Percentiles rank a stretch among this genome's conserved stretches.
Evolutionary conservation across 1,140 invertebrate species (phyloP).

Genomic region (Achroia grisella): DNA sequence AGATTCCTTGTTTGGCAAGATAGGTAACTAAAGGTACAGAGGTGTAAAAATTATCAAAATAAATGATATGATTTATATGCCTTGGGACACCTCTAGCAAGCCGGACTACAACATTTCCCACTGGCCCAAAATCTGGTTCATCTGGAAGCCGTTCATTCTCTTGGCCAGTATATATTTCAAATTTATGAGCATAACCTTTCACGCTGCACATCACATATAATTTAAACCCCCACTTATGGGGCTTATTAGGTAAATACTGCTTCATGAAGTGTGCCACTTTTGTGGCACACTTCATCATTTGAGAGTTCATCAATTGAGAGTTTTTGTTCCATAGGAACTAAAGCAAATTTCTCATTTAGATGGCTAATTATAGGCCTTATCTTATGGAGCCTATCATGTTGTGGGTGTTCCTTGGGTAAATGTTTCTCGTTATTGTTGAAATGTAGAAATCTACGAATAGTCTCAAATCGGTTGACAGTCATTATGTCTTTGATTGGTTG

Average conservation of each 20-base stretch:
- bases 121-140: slow-evolving; percentile 35
- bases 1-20: slow-evolving; percentile 31
- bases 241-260: slow-evolving; percentile 26
- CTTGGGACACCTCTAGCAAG: slow-evolving; percentile 24
- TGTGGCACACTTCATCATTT: slow-evolving; percentile 27
- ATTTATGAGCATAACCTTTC: slow-evolving; percentile 50
- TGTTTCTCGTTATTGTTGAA: slow-evolving; percentile 26
- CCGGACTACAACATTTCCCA: slow-evolving; percentile 27
- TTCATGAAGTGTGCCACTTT: slow-evolving; percentile 25
- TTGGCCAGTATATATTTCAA: slow-evolving; percentile 52
- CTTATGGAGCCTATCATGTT: slow-evolving; percentile 49
- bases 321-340: slow-evolving; percentile 9
- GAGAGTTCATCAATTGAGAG: slow-evolving; percentile 27
- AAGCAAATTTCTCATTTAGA: slow-evolving; percentile 10
- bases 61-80: slow-evolving; percentile 30
- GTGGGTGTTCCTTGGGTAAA: slow-evolving; percentile 26
- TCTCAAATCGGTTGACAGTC: slow-evolving; percentile 39
- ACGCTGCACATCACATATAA: slow-evolving; percentile 39
- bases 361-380: slow-evolving; percentile 15
- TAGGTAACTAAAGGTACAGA: slow-evolving; percentile 30
- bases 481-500: slow-evolving; percentile 37
- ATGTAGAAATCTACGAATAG: slow-evolving; percentile 33
- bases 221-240: slow-evolving; percentile 49
- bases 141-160: slow-evolving; percentile 26
- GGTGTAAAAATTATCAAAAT: too few relatives aligned